Conservation (phyloP, 2,888 invertebrate genomes). For the Leucophora obtusa region DNA sequence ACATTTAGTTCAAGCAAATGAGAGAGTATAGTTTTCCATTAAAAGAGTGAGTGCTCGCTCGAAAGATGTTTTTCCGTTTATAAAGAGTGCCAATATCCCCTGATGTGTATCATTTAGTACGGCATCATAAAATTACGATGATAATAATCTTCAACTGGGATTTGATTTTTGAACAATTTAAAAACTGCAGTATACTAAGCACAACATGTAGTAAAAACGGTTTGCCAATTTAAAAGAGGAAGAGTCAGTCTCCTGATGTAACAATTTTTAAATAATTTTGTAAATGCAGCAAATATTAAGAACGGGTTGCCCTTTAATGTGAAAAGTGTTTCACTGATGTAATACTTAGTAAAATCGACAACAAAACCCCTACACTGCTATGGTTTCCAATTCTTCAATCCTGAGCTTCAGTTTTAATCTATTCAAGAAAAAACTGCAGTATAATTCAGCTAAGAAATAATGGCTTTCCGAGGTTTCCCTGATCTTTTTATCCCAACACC, state of each 20-base stretch:
- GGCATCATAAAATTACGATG: no score
- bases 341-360: neutral
- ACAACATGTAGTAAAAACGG: no score
- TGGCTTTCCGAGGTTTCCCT: neutral
- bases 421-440: neutral
- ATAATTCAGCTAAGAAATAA: neutral
- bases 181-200: no score
- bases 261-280: neutral
- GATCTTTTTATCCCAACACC: neutral
- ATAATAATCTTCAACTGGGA: no score
- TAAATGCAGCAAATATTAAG: neutral
- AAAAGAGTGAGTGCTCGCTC: neutral
- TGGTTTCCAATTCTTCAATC: neutral
- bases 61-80: neutral
- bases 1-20: neutral
- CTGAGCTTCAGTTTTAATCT: neutral
- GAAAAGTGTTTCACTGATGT: neutral
- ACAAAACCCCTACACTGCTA: neutral
- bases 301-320: neutral
- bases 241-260: neutral
- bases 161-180: no score
- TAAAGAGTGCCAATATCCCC: neutral
- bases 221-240: no score
- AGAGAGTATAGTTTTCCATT: conserved; percentile 2
- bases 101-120: no score